These are phyloP conservation scores for Peromyscus leucopus DNA, from an alignment of 2,113 vertebrate genomes.

Conservation along the genomic window DNA sequence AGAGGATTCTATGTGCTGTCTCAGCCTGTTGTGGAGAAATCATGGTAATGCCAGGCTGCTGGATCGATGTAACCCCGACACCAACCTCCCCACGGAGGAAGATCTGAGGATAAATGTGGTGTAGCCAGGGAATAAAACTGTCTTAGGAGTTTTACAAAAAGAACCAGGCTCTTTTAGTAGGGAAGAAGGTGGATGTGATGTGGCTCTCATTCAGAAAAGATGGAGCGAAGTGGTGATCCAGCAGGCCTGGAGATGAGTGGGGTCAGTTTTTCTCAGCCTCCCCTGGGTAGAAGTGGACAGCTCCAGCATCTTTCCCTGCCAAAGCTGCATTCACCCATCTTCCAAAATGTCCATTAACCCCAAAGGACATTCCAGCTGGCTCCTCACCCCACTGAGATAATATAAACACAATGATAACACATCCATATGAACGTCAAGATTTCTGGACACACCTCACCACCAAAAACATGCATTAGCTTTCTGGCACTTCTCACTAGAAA, in stretches of 20 bases:
- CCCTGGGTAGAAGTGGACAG: not conserved
- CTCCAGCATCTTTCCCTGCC: not conserved
- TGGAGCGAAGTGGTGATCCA: rapidly evolving
- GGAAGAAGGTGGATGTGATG: not conserved
- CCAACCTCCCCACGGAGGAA: not conserved
- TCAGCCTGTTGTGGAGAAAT: not conserved
- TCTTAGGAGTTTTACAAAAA: slow-evolving; percentile 28
- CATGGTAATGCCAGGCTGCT: slow-evolving; percentile 29
- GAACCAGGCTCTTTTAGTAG: slow-evolving; percentile 34
- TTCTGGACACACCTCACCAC: not conserved
- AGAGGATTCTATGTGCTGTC: slow-evolving; percentile 37
- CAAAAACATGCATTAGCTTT: slow-evolving; percentile 30
- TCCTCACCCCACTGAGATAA: slow-evolving; percentile 7
- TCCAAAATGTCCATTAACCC: slow-evolving; percentile 75
- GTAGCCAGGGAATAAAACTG: not conserved
- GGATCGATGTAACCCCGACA: slow-evolving; percentile 48
- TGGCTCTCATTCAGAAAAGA: not conserved
- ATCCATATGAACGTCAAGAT: rapidly evolving
- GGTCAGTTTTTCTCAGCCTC: not conserved
- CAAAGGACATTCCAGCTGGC: slow-evolving; percentile 49
- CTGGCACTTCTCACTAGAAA: slow-evolving; percentile 25
- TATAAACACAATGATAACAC: slow-evolving; percentile 32
- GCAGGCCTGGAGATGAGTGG: not conserved
- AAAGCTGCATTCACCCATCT: not conserved
- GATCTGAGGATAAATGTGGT: not conserved